These are phyloP conservation scores for Chrysochloris asiatica DNA, from an alignment of 2,113 vertebrate species.

Conservation along the genomic window DNA sequence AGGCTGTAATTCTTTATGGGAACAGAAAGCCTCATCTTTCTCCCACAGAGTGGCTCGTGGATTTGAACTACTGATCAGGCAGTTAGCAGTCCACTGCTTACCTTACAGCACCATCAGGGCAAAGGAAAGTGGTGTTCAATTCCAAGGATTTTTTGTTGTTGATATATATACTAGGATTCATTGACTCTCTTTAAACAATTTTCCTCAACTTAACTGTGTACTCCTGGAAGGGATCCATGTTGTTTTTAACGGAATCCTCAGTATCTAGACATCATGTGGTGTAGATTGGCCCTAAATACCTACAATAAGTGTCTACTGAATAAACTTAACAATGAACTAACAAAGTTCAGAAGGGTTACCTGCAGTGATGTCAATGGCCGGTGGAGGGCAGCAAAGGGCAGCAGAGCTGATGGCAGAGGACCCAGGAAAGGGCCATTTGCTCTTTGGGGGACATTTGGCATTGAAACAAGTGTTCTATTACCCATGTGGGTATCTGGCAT, in stretches of 20 bases:
- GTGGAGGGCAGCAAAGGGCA: slow-evolving; percentile 72
- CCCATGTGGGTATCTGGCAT: not conserved
- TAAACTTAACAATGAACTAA: not conserved
- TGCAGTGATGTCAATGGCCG: slow-evolving; percentile 48
- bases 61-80: too few species aligned
- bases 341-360: not conserved
- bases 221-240: not conserved
- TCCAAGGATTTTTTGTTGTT: not conserved
- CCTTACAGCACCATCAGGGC: too few species aligned
- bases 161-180: not conserved
- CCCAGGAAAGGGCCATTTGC: not conserved
- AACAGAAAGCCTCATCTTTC: too few species aligned
- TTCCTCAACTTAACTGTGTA: not conserved
- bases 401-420: not conserved
- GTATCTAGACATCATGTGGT: not conserved
- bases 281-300: not conserved
- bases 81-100: too few species aligned
- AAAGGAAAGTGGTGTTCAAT: not conserved
- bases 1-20: too few species aligned
- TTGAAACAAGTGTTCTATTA: not conserved
- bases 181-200: not conserved
- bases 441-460: not conserved
- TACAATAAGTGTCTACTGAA: not conserved
- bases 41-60: too few species aligned
- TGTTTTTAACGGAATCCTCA: not conserved